A percentile compares a stretch with the other conserved stretches of the same genome.
Evolutionary conservation across 2,888 invertebrate genomes (phyloP).

Genomic region (Camponotus fellah): DNA sequence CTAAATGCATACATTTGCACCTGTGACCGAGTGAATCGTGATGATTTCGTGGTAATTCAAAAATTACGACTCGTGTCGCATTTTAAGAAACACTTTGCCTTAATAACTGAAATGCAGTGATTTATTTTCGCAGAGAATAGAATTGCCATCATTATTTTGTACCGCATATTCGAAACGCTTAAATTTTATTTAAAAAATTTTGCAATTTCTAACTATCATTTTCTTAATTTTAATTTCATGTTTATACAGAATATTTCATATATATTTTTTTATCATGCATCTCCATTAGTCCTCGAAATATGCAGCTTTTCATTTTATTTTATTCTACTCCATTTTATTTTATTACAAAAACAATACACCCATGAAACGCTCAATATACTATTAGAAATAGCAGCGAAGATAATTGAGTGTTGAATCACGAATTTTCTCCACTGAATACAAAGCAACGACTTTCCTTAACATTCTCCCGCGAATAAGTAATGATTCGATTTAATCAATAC

Average conservation of each 20-base stretch:
- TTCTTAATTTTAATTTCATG: neutral
- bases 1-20: slow-evolving; percentile 17
- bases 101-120: neutral
- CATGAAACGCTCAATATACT: slow-evolving; percentile 29
- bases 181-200: neutral
- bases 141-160: neutral
- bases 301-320: too few relatives aligned
- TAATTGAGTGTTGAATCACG: slow-evolving; percentile 65
- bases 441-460: slow-evolving; percentile 67
- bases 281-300: neutral
- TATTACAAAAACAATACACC: slow-evolving; percentile 24
- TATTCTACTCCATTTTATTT: neutral
- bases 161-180: neutral
- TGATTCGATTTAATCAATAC: slow-evolving; percentile 75
- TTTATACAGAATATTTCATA: neutral
- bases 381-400: slow-evolving; percentile 46
- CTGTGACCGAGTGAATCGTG: slow-evolving; percentile 16
- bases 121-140: neutral
- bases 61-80: neutral
- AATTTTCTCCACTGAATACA: slow-evolving; percentile 53
- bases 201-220: neutral
- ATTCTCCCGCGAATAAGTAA: slow-evolving; percentile 68
- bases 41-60: neutral
- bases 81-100: neutral
- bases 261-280: too few relatives aligned